Percentiles rank a stretch among this genome's conserved stretches.
Evolutionary conservation across 2,888 invertebrate species (phyloP).

Genomic region (Pollenia griseotomentosa): DNA sequence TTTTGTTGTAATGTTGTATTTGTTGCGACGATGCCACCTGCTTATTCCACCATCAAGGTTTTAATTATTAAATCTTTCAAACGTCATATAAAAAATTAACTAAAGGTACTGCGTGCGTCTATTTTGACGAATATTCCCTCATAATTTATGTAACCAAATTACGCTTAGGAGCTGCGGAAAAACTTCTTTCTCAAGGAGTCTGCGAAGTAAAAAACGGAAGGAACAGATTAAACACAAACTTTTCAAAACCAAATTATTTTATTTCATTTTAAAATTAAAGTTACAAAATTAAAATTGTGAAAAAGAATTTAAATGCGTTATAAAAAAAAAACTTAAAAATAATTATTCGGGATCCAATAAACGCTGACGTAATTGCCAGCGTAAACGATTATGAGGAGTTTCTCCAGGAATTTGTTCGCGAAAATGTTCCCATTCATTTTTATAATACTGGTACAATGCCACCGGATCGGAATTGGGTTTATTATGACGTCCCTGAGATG

Average conservation of each 20-base stretch:
- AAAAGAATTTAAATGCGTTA: not conserved
- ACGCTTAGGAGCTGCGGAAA: no score
- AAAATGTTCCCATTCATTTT: slow-evolving; percentile 89
- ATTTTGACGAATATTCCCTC: no score
- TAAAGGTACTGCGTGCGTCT: no score
- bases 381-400: slow-evolving; percentile 87
- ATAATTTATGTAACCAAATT: no score
- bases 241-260: not conserved
- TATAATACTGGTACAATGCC: slow-evolving; percentile 90
- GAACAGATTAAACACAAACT: no score
- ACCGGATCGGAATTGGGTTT: slow-evolving; percentile 87
- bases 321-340: not conserved
- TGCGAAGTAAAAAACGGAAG: no score
- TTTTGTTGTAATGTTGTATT: no score
- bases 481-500: slow-evolving; percentile 73
- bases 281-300: not conserved
- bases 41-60: no score
- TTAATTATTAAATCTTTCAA: no score
- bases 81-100: no score
- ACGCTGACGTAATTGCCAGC: slow-evolving; percentile 90
- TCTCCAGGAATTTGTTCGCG: slow-evolving; percentile 90
- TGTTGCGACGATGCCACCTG: no score
- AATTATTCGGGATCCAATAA: slow-evolving; percentile 85
- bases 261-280: not conserved
- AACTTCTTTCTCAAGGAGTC: no score